Evolutionary conservation across 2,113 vertebrate species (phyloP), one percentile per base, ranked within the genome.

Genomic region (Phalacrocorax carbo): DNA sequence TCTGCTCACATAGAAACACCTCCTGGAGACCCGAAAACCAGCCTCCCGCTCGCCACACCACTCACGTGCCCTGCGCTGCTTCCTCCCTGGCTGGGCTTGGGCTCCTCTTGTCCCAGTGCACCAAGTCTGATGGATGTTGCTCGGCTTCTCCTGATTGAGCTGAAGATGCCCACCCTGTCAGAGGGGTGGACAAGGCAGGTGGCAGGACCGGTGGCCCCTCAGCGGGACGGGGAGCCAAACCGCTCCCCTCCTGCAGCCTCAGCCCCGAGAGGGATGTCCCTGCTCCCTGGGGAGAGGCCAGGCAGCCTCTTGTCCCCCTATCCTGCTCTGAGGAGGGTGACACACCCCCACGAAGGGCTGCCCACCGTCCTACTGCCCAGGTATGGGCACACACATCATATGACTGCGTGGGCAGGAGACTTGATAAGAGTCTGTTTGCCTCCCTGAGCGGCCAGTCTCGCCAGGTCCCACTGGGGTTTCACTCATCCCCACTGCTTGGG

Each of bases 61-160:
- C 93, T 88, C 76, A 80, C 32, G 9, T 15, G 23, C 30, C 52
- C 62, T 15, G 62, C 16, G 3, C 5, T 0, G 61, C 44, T 65
- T 64, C 52, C 44, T 93, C 49, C 12, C 0, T 4, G 26, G 18
- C 15, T 15, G 1, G 2, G 25, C 52, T 58, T 4, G 1, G 72
- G 20, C 60, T 83, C 68, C 0, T 0, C 60, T 78, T 1, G 7
- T 83, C 58, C 54, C 5, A 1, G 40, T 4, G 6, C 54, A 15
- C 5, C 1, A 2, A 57, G 38, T n/a, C 58, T 0, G 0, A 9
- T 0, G 1, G 21, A 27, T 0, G 21, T 57, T 30, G 16, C 58
- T 83, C 0, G 0, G 25, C 40, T 78, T 52, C 55, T 92, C n/a
- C 66, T 0, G 1, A 11, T 34, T 44, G 9, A 60, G 44, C 22